Conservation (phyloP, 2,797 vertebrate species). For the Rhadinocentrus ornatus region DNA sequence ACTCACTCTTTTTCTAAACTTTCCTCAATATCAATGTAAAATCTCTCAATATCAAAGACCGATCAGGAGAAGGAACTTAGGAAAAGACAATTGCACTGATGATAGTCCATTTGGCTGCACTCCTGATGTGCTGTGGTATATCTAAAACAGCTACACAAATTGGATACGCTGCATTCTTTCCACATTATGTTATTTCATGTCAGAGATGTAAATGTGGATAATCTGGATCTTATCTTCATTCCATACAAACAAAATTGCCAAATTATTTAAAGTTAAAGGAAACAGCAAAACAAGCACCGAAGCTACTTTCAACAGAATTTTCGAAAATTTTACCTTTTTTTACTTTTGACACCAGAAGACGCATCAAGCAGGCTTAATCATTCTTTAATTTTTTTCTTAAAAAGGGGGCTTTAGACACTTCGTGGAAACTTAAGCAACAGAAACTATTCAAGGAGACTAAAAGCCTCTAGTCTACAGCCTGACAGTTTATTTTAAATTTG, state of each 20-base stretch:
- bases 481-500: neutral
- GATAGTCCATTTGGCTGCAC: too few species aligned
- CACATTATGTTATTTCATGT: neutral
- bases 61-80: neutral
- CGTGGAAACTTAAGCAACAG: neutral
- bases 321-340: neutral
- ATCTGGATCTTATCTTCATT: neutral
- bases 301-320: neutral
- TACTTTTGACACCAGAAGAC: neutral
- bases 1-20: too few species aligned
- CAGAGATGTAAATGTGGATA: neutral
- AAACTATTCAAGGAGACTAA: neutral
- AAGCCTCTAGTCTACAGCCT: neutral
- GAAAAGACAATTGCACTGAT: too few species aligned
- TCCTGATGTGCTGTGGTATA: too few species aligned
- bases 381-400: neutral
- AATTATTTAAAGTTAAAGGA: neutral
- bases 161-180: too few species aligned
- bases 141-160: too few species aligned
- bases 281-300: neutral
- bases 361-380: neutral
- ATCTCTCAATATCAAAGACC: neutral
- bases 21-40: neutral
- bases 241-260: neutral
- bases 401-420: neutral